Percentiles rank a stretch among this genome's conserved stretches.
phyloP scores from a whole-genome alignment of 2,888 invertebrate genomes.

The Orthosia incerta region DNA sequence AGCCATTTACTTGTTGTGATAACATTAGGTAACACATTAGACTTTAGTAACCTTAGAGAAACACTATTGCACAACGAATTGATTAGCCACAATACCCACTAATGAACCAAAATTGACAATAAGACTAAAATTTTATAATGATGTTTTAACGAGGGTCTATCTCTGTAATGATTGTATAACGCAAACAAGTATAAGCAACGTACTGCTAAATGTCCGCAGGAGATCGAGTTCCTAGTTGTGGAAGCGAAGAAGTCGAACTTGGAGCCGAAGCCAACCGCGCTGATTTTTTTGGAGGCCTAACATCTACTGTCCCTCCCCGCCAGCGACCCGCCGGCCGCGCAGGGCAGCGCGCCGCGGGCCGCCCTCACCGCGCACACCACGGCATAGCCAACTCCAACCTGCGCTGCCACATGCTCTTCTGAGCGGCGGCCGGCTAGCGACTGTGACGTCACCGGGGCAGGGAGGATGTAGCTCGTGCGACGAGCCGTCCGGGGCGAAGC shows the following conservation, averaged over 20 bases:
- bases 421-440: constrained; percentile 63
- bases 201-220: constrained; percentile 84
- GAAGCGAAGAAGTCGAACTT: constrained; percentile 98
- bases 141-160: background rate
- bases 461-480: constrained; percentile 81
- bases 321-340: constrained; percentile 94
- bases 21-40: background rate
- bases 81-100: constrained; percentile 1
- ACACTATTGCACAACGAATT: background rate
- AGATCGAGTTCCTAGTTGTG: constrained; percentile 98
- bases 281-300: constrained; percentile 98
- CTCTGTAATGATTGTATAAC: background rate
- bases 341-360: constrained; percentile 92
- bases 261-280: constrained; percentile 97
- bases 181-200: constrained; percentile 9
- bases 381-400: constrained; percentile 91
- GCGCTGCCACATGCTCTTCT: constrained; percentile 91
- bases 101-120: background rate
- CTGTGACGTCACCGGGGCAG: constrained; percentile 75
- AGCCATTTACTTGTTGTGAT: constrained; percentile 30
- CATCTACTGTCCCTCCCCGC: constrained; percentile 97
- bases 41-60: background rate
- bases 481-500: constrained; percentile 59
- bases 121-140: background rate
- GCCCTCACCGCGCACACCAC: constrained; percentile 92